Conservation (phyloP, 2,888 invertebrate species). For the Liodrosophila aerea region DNA sequence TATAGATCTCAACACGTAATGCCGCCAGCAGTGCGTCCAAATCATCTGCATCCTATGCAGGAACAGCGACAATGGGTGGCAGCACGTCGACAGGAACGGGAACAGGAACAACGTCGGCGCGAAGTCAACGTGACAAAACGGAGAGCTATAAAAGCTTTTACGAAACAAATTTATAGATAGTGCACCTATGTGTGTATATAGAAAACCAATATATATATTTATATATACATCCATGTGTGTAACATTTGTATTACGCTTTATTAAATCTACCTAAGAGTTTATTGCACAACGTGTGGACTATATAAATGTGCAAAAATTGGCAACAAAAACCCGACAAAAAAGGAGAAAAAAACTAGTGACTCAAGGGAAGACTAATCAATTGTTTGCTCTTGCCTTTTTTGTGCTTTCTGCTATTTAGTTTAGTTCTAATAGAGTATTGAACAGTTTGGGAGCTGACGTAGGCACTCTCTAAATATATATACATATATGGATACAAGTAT, state of each 20-base stretch:
- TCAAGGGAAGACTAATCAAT: conserved; percentile 35
- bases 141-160: conserved; percentile 80
- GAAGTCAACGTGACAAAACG: conserved; percentile 75
- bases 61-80: conserved; percentile 13
- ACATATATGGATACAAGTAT: conserved; percentile 7
- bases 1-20: conserved; percentile 69
- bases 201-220: conserved; percentile 17
- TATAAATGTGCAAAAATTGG: conserved; percentile 33
- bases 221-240: conserved; percentile 31
- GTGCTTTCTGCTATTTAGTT: conserved; percentile 25
- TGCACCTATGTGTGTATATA: conserved; percentile 14
- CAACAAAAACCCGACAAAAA: conserved; percentile 9
- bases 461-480: conserved; percentile 37
- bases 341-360: conserved; percentile 16
- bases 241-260: conserved; percentile 59
- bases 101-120: conserved; percentile 47
- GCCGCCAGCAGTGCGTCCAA: conserved; percentile 40
- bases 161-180: conserved; percentile 81
- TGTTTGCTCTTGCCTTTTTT: conserved; percentile 23
- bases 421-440: conserved; percentile 33
- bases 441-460: conserved; percentile 41
- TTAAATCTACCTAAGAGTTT: conserved; percentile 56
- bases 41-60: conserved; percentile 30
- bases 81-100: conserved; percentile 30
- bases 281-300: conserved; percentile 48